Conservation (phyloP, 2,797 vertebrate genomes). For the Podarcis lilfordi region DNA sequence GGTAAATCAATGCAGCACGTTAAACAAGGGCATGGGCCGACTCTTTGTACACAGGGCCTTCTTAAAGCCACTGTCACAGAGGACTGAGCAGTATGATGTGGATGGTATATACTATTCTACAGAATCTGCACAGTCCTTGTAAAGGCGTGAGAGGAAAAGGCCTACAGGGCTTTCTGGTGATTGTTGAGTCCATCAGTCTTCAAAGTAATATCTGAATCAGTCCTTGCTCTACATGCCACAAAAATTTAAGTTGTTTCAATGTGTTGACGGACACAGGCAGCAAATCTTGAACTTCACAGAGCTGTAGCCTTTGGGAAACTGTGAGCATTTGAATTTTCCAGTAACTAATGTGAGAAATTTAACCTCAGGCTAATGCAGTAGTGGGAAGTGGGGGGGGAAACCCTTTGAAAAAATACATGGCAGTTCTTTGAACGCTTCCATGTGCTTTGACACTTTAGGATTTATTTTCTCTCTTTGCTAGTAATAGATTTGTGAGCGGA, state of each 20-base stretch:
- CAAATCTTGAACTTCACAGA: not conserved
- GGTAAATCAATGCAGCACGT: too few species aligned
- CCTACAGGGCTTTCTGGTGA: not conserved
- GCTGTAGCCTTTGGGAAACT: not conserved
- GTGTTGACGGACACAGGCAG: not conserved
- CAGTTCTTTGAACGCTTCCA: not conserved
- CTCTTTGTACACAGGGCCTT: too few species aligned
- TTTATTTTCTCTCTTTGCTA: too few species aligned
- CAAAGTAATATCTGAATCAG: not conserved
- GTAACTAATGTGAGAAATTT: not conserved
- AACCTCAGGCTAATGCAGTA: rapidly evolving
- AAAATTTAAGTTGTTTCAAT: not conserved
- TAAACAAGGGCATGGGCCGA: too few species aligned
- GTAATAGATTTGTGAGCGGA: not conserved
- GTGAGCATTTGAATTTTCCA: rapidly evolving
- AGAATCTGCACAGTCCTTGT: not conserved
- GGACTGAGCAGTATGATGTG: not conserved
- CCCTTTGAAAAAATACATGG: not conserved
- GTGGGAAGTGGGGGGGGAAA: not conserved
- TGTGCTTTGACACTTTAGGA: not conserved
- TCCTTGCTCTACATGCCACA: not conserved
- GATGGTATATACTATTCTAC: not conserved
- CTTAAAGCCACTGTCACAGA: too few species aligned
- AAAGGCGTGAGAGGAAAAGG: not conserved
- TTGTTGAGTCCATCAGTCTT: not conserved